These are phyloP conservation scores for Labeo calbasu DNA, from an alignment of 2,797 vertebrate genomes.

Conservation along the genomic window DNA sequence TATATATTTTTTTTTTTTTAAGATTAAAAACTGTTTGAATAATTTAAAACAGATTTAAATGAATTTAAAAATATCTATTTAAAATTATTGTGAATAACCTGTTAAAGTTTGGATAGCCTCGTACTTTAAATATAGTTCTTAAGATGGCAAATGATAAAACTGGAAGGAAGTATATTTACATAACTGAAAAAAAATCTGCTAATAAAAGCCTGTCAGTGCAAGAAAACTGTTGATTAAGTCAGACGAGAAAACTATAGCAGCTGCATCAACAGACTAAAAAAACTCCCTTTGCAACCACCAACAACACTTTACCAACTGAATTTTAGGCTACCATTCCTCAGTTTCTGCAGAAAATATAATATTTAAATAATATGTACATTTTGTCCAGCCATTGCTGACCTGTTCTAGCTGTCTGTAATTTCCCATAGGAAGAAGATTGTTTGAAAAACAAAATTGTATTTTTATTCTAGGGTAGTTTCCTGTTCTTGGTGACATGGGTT, in stretches of 20 bases:
- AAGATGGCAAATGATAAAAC: neutral
- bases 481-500: constrained; percentile 27
- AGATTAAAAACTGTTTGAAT: neutral
- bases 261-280: neutral
- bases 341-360: neutral
- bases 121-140: neutral
- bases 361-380: neutral
- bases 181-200: neutral
- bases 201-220: neutral
- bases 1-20: neutral
- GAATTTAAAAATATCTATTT: neutral
- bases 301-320: neutral
- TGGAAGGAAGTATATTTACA: neutral
- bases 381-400: neutral
- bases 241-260: neutral
- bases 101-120: neutral
- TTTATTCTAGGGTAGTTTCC: neutral
- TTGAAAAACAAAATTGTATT: neutral
- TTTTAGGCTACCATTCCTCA: neutral
- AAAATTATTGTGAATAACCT: neutral
- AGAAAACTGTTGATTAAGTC: neutral
- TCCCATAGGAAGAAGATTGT: constrained; percentile 5
- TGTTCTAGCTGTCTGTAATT: constrained; percentile 6
- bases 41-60: neutral
- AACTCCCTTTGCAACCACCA: neutral